These are phyloP conservation scores for Cisticola juncidis DNA, from an alignment of 2,113 vertebrate genomes.

Conservation along the genomic window DNA sequence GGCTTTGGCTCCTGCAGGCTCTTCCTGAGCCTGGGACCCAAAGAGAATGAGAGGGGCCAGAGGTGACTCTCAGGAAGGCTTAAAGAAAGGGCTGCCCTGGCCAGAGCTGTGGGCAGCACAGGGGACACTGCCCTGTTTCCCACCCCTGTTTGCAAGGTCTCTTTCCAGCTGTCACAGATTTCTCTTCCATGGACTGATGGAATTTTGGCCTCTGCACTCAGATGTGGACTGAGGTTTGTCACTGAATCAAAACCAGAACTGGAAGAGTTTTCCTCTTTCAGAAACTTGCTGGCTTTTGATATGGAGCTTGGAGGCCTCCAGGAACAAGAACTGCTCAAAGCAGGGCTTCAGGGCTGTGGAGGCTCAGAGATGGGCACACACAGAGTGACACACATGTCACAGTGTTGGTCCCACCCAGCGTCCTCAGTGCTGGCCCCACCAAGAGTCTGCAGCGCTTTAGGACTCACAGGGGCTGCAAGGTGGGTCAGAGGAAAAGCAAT, in stretches of 20 bases:
- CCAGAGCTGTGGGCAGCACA: not conserved
- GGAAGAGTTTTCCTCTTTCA: not conserved
- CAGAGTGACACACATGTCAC: accelerated
- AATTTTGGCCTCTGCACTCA: not conserved
- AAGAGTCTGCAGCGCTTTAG: not conserved
- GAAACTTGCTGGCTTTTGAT: not conserved
- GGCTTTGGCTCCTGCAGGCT: not conserved
- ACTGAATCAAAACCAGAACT: not conserved
- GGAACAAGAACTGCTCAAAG: not conserved
- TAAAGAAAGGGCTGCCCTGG: not conserved
- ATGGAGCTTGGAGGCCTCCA: not conserved
- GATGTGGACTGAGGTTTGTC: not conserved
- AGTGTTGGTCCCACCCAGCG: accelerated
- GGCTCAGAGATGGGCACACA: not conserved
- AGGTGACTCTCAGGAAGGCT: not conserved
- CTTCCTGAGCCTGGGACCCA: not conserved
- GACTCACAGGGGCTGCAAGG: not conserved
- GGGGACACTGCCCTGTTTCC: not conserved
- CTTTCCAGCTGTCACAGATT: not conserved
- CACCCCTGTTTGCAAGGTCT: not conserved
- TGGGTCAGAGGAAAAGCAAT: not conserved
- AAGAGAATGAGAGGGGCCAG: not conserved
- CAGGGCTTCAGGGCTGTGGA: not conserved
- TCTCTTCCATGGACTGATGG: not conserved
- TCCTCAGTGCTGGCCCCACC: not conserved